Evolutionary conservation across 2,888 invertebrate species (phyloP).

Genomic region (Automeris io): DNA sequence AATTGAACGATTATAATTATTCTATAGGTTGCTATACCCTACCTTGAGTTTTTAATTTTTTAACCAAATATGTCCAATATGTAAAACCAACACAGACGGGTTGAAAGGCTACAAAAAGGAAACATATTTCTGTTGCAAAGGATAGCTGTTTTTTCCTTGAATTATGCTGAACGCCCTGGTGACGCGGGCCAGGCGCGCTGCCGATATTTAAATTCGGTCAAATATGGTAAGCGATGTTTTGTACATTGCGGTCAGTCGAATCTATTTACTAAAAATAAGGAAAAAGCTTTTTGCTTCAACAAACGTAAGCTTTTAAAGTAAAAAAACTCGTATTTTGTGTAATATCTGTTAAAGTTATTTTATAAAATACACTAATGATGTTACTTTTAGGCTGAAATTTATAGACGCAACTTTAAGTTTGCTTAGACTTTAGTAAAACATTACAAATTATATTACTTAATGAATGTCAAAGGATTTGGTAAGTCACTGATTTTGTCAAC

Average conservation of each 20-base stretch:
- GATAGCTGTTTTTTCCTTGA: constrained; percentile 60
- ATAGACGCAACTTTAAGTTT: too few species aligned
- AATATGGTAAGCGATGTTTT: constrained; percentile 43
- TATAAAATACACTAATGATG: too few species aligned
- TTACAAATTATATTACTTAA: too few species aligned
- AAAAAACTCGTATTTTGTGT: too few species aligned
- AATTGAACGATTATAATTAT: background rate
- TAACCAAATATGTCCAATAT: constrained; percentile 53
- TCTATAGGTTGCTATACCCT: background rate
- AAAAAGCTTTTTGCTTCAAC: too few species aligned
- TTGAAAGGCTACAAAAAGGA: constrained; percentile 49
- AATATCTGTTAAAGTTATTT: too few species aligned
- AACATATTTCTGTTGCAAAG: constrained; percentile 40
- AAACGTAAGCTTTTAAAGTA: too few species aligned
- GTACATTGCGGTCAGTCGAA: constrained; percentile 33
- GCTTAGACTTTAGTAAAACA: too few species aligned
- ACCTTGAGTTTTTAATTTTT: constrained; percentile 20
- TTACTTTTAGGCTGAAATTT: too few species aligned
- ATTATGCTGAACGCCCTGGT: constrained; percentile 67
- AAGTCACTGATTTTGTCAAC: too few species aligned
- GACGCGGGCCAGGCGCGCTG: constrained; percentile 53
- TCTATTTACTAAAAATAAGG: constrained; percentile 19
- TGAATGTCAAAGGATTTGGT: too few species aligned
- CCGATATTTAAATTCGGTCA: constrained; percentile 64
- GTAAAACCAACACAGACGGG: constrained; percentile 23